Conservation (phyloP, 1,140 invertebrate species). For the Lasioglossum albipes region DNA sequence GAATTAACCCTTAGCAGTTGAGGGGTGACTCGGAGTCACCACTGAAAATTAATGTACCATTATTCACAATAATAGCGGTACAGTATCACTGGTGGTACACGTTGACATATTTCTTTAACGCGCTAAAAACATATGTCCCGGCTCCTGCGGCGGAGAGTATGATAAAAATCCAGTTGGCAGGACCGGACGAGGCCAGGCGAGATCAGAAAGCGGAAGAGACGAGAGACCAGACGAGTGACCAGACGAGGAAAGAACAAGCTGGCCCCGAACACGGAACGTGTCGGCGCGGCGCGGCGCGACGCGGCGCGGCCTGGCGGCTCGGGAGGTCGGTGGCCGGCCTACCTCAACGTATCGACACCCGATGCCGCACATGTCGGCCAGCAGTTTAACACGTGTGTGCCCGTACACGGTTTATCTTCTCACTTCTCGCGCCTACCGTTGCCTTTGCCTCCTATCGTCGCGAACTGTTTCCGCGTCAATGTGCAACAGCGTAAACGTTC, state of each 20-base stretch:
- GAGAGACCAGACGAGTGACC: neutral
- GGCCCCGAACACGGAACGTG: neutral
- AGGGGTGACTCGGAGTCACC: no score
- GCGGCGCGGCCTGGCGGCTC: no score
- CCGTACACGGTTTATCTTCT: slow-evolving; percentile 31
- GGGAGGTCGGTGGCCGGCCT: slow-evolving; percentile 53
- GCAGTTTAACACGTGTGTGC: slow-evolving; percentile 44
- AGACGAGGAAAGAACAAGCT: neutral
- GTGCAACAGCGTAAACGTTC: slow-evolving; percentile 17
- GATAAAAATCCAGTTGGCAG: slow-evolving; percentile 18
- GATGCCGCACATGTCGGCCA: slow-evolving; percentile 46
- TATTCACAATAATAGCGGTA: no score
- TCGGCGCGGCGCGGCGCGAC: no score
- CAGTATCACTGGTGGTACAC: no score
- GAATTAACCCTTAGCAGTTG: no score
- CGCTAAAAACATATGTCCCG: no score
- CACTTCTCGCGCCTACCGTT: neutral
- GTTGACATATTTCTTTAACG: no score
- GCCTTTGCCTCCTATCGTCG: no score
- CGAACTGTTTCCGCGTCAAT: slow-evolving; percentile 31
- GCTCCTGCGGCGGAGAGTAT: no score
- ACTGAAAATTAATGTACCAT: no score
- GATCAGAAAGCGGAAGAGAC: no score
- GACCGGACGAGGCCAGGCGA: neutral
- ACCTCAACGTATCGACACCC: slow-evolving; percentile 51